Percentiles rank a stretch among this genome's conserved stretches.
Evolutionary conservation across 35 echinoderm and acorn worm genomes (phyloP).

Genomic region (Eucidaris tribuloides): DNA sequence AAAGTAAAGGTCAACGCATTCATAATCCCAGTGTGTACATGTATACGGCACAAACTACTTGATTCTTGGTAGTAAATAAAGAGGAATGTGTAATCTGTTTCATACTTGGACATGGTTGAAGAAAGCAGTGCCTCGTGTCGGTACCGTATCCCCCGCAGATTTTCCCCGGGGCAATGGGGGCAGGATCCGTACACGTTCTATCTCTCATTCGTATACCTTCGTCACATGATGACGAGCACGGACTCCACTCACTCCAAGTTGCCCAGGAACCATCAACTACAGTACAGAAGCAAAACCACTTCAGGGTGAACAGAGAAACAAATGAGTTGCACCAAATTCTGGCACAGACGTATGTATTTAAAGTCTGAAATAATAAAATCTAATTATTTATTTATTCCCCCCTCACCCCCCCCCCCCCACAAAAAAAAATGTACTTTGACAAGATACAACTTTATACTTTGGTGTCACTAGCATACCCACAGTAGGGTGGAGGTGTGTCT

Average conservation of each 20-base stretch:
- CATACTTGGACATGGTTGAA: constrained; percentile 75
- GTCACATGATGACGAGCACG: constrained; percentile 25
- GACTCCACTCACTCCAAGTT: constrained; percentile 34
- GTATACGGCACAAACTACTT: not conserved
- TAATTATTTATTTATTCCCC: too few relatives aligned
- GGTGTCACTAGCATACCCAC: too few relatives aligned
- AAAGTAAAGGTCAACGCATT: not conserved
- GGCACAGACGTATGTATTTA: too few relatives aligned
- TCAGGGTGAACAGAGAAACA: too few relatives aligned
- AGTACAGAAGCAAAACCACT: not conserved
- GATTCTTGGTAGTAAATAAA: not conserved
- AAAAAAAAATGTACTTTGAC: too few relatives aligned
- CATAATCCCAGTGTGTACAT: not conserved
- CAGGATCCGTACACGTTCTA: constrained; percentile 82
- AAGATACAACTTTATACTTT: too few relatives aligned
- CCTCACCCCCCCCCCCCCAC: too few relatives aligned
- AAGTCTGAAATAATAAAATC: too few relatives aligned
- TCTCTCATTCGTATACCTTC: constrained; percentile 66
- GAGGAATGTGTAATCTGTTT: too few relatives aligned
- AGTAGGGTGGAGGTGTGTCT: too few relatives aligned
- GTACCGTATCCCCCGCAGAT: constrained; percentile 78
- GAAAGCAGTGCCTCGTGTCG: constrained; percentile 60
- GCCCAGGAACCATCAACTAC: constrained; percentile 60
- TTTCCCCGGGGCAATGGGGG: constrained; percentile 56
- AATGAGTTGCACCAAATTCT: too few relatives aligned